Evolutionary conservation across 1,140 invertebrate species (phyloP).

Genomic region (Nautilus pompilius): DNA sequence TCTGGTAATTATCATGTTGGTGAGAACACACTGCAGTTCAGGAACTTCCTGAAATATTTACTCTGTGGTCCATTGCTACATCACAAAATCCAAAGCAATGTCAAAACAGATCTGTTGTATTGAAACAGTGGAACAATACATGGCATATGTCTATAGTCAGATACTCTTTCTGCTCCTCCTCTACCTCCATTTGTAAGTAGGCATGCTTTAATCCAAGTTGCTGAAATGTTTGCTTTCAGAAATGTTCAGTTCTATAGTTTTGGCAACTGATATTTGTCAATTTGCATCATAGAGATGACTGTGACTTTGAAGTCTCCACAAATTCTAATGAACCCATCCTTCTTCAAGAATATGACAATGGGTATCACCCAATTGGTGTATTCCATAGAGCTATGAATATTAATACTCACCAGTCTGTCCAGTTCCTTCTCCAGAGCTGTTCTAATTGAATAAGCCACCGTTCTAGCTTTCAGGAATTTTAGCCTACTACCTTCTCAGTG

Average conservation of each 20-base stretch:
- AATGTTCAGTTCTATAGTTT: slow-evolving; percentile 23
- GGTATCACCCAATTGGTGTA: slow-evolving; percentile 38
- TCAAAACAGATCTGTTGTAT: slow-evolving; percentile 13
- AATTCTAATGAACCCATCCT: slow-evolving; percentile 20
- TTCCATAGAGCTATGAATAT: slow-evolving; percentile 49
- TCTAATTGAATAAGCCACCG: slow-evolving; percentile 50
- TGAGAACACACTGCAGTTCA: slow-evolving; percentile 14
- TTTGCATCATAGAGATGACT: slow-evolving; percentile 21
- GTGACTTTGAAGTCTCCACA: slow-evolving; percentile 45
- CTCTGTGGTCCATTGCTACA: slow-evolving; percentile 58
- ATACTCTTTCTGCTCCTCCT: slow-evolving; percentile 15
- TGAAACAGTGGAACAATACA: slow-evolving; percentile 18
- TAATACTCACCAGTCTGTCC: slow-evolving; percentile 41
- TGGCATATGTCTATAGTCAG: slow-evolving; percentile 21
- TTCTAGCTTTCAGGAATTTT: slow-evolving; percentile 31
- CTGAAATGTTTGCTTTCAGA: slow-evolving; percentile 19
- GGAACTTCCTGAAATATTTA: slow-evolving; percentile 28
- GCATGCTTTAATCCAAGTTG: slow-evolving; percentile 25
- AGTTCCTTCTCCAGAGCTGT: slow-evolving; percentile 48
- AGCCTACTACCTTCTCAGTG: slow-evolving; percentile 6
- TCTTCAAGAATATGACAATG: slow-evolving; percentile 21
- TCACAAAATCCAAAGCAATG: slow-evolving; percentile 51
- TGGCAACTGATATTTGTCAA: slow-evolving; percentile 21
- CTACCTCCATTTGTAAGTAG: slow-evolving; percentile 19
- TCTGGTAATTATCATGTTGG: slow-evolving; percentile 21